Conservation (phyloP, 2,888 invertebrate species). For the Perizoma flavofasciatum region DNA sequence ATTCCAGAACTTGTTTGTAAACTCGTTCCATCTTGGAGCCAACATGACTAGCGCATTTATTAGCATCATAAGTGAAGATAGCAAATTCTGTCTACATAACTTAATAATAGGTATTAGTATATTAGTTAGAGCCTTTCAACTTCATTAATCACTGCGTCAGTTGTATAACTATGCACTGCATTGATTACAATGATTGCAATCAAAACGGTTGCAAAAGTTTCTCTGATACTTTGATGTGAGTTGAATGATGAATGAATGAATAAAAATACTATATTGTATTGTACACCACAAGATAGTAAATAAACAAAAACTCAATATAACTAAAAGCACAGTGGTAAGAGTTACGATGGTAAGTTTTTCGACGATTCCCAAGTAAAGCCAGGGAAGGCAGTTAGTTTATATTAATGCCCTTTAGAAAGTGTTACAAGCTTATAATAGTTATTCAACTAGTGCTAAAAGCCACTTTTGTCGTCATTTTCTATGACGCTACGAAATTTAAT, state of each 20-base stretch:
- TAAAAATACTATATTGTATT: no score
- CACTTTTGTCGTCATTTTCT: constrained; percentile 28
- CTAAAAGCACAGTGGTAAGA: no score
- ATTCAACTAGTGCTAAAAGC: constrained; percentile 6
- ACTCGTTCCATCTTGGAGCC: constrained; percentile 31
- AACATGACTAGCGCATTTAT: constrained; percentile 14
- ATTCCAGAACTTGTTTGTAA: constrained; percentile 35
- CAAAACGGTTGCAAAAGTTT: no score
- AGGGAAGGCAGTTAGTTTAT: no score
- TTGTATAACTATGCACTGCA: background rate
- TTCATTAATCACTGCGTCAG: constrained; percentile 3
- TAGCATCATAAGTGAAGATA: constrained; percentile 16
- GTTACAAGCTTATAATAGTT: background rate
- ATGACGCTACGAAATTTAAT: constrained; percentile 33
- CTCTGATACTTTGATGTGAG: no score
- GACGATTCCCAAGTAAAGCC: no score
- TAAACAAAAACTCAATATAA: no score
- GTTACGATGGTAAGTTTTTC: no score
- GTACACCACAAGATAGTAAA: no score
- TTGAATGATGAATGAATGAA: no score
- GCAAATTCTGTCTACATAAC: constrained; percentile 6
- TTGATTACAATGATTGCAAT: no score
- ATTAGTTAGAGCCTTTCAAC: background rate
- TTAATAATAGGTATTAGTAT: background rate
- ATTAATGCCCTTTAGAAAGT: background rate